These are phyloP conservation scores for Temnothorax curvispinosus DNA, from an alignment of 1,140 invertebrate genomes.

Conservation along the genomic window DNA sequence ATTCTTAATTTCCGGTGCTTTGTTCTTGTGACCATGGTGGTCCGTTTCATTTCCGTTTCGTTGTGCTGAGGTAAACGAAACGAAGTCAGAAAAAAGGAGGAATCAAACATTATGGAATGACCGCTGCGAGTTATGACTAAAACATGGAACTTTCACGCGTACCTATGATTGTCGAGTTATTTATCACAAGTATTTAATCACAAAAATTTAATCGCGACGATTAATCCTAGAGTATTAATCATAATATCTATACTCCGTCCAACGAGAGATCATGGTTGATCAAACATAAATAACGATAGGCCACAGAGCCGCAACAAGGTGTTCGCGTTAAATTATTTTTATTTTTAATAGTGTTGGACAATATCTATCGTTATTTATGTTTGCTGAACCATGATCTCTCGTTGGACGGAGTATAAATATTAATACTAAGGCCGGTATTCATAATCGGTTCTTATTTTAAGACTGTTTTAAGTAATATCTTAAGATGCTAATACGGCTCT, in stretches of 20 bases:
- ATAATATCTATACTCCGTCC: not conserved
- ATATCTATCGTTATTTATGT: too few species aligned
- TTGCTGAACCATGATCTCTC: too few species aligned
- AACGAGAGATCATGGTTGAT: too few species aligned
- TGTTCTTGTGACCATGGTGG: conserved; percentile 58
- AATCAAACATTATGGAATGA: conserved; percentile 42
- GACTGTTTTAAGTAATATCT: too few species aligned
- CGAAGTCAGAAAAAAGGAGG: conserved; percentile 4
- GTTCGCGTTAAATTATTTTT: too few species aligned
- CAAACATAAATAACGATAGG: too few species aligned
- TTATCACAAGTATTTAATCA: not conserved
- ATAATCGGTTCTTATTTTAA: too few species aligned
- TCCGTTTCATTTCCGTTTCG: conserved; percentile 70
- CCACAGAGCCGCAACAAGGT: too few species aligned
- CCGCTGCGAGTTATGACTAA: conserved; percentile 19
- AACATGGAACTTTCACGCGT: not conserved
- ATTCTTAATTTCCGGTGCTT: conserved; percentile 71
- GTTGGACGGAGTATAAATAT: too few species aligned
- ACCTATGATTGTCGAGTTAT: conserved; percentile 5
- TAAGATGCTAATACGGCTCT: too few species aligned
- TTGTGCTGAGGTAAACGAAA: conserved; percentile 14
- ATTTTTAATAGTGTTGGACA: too few species aligned
- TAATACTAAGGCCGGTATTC: too few species aligned
- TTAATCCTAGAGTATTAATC: not conserved
- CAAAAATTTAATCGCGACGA: not conserved